Base-by-base conservation (phyloP, 2,888 invertebrate genomes). In the Scaeva pyrastri region DNA sequence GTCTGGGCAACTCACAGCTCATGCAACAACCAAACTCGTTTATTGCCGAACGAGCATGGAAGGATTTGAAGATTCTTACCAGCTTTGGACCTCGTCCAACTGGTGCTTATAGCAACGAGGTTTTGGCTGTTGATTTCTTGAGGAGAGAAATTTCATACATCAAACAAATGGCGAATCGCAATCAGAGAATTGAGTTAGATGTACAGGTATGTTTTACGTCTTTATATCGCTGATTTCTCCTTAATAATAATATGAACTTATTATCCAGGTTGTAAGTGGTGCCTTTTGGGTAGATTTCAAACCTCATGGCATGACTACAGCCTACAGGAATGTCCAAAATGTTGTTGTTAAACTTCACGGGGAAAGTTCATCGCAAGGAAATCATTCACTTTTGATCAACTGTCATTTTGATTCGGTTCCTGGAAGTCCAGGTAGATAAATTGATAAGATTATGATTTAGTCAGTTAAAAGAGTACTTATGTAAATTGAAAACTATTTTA, bases 371-470 rank as follows among this genome's bases (percentile, higher is more conserved):
- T 91, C 93, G 2, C 93, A 94, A 88, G 85, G 88, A 0, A 90
- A 90, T 39, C 91, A 94, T 87, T 95, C 96, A 89, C 93, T 98
- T 85, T 93, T 98, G 89, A 93, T 98, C 89, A 98, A 98, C 93
- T 97, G 98, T 90, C 98, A 98, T 93, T 97, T 96, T 93, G 98
- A 98, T 93, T 95, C 97, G 70, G 97, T 97, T 89, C 95, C 96
- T 45, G 96, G 96, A 89, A 97, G 97, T 92, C 97, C 97, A 91
- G 97, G 85, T 81, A 76, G 1, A 11, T 5, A 41, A 11, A 14
- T 12, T 41, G 11, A 2, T 71, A 1, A 12, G 39, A 23, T 16
- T 4, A 16, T 48, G 0, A 12, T 55, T n/a, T 36, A 12, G 10
- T 11, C 4, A 6, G 11, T 16, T 16, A 16, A 4, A 16, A 5